Base-by-base conservation (phyloP, 2,113 vertebrate species). In the Paratilapia polleni region DNA sequence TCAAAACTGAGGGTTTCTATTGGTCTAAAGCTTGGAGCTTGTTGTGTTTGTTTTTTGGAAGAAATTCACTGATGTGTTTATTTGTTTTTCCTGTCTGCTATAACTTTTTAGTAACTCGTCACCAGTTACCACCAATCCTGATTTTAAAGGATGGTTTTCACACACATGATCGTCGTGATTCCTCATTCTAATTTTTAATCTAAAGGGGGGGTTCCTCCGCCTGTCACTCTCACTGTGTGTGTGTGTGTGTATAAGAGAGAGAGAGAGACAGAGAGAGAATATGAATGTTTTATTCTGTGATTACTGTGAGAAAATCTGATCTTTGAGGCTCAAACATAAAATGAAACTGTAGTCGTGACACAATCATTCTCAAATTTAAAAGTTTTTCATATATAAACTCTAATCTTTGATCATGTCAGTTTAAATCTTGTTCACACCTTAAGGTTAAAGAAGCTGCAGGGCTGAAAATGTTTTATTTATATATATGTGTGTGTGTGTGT, bases 171-270 rank as follows among this genome's bases (percentile, higher is more conserved):
- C 93, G 96, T 96, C 97, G 96, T 97, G 97, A 97, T 97, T 97
- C 96, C 95, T 96, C 95, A 96, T 96, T 96, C 94, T 96, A 96
- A 97, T 97, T 97, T 97, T 96, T 98, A 96, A 97, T 96, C 94
- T 93, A 80, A 95, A 95, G 95, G 89, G 92, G 95, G 89, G 92
- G 80, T 92, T 73, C 82, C 19, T 56, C 92, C 87, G 82, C 91
- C 77, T 60, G 68, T 88, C 86, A 86, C 24, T 86, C 70, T 80
- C 56, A 63, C 62, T 22, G 74, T 64, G 20, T 74, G 59, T 58
- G 60, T 74, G 59, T 79, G 11, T 31, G 20, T 24, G 5, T 31
- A 4, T 31, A 5, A 6, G 34, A 36, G 5, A 36, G 5, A 36
- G 5, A 36, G 34, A 36, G 6, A 7, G 34, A 36, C 4, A 36